phyloP scores from a whole-genome alignment of 2,797 vertebrate species.

The Microcaecilia unicolor region DNA sequence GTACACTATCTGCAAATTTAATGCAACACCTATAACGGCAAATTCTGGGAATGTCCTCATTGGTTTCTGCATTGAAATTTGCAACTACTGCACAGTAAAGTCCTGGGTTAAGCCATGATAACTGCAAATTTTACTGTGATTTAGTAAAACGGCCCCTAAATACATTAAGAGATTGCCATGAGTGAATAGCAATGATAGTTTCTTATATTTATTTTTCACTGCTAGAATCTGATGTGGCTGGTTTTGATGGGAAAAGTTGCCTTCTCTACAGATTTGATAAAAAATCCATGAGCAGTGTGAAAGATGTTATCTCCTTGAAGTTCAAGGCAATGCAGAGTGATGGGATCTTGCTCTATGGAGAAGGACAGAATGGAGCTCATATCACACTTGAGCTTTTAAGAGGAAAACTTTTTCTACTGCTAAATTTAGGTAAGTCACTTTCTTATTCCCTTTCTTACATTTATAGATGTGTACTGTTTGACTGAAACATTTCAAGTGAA shows the following conservation, averaged over 20 bases:
- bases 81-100: too few species aligned
- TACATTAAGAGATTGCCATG: too few species aligned
- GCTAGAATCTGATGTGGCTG: constrained; percentile 78
- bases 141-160: too few species aligned
- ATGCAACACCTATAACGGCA: too few species aligned
- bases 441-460: too few species aligned
- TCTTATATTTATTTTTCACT: constrained; percentile 30
- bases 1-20: too few species aligned
- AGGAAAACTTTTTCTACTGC: constrained; percentile 71
- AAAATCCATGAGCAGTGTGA: constrained; percentile 43
- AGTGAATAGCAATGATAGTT: constrained; percentile 7
- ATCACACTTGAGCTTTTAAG: constrained; percentile 69
- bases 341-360: constrained; percentile 70
- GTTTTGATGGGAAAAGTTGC: constrained; percentile 75
- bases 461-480: too few species aligned
- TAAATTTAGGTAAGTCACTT: constrained; percentile 77
- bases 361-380: constrained; percentile 60
- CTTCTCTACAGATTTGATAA: constrained; percentile 69
- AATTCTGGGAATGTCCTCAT: too few species aligned
- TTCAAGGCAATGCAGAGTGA: constrained; percentile 82
- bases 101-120: too few species aligned
- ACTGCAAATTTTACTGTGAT: too few species aligned
- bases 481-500: too few species aligned
- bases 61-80: too few species aligned
- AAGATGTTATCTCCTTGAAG: constrained; percentile 71